Base-by-base conservation (phyloP, 2,113 vertebrate species). In the Nyctibius bracteatus region DNA sequence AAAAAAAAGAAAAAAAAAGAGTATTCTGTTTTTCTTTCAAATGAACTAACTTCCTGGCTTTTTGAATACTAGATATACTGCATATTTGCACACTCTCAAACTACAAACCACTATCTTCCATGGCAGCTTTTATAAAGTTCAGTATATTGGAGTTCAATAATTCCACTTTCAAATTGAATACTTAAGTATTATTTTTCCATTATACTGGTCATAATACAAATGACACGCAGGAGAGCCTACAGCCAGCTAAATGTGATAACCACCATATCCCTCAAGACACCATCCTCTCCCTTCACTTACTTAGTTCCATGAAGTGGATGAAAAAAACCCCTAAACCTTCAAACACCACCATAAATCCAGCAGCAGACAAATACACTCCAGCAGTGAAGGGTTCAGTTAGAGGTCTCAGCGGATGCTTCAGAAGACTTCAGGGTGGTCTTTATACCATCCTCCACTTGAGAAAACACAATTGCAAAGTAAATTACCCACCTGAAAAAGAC, bases 361-460 rank as follows among this genome's bases (percentile, higher is more conserved):
- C 30, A 83, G 51, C 2, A 84, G 25, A 58, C 39, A 21, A 52
- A 20, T 7, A 24, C 3, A 17, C 13, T 83, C 43, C 57, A 88
- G 35, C 1, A 2, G 31, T 2, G 2, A 90, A 86, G 33, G 8
- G 35, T 41, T 86, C 82, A 44, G 55, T 49, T 4, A 67, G 47
- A 87, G 37, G 52, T 68, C 44, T 52, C 24, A 25, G 22, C 10
- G 33, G 71, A 67, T 33, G 52, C 33, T 91, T 92, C 82, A 35
- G 63, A 82, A 74, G 37, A 88, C 68, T 86, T 88, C 68, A 35
- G 41, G 39, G 46, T 59, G 51, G 86, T 84, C 75, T 84, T 82
- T 68, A 8, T 25, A 58, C 10, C 22, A 71, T 9, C 16, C 41
- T 72, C 44, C 24, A 25, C 49, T 65, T 81, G 27, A 84, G 83